Evolutionary conservation across 92 coral and sea anemone genomes (phyloP), one percentile per base, ranked within the genome.

Genomic region (Palythoa heliodiscus): DNA sequence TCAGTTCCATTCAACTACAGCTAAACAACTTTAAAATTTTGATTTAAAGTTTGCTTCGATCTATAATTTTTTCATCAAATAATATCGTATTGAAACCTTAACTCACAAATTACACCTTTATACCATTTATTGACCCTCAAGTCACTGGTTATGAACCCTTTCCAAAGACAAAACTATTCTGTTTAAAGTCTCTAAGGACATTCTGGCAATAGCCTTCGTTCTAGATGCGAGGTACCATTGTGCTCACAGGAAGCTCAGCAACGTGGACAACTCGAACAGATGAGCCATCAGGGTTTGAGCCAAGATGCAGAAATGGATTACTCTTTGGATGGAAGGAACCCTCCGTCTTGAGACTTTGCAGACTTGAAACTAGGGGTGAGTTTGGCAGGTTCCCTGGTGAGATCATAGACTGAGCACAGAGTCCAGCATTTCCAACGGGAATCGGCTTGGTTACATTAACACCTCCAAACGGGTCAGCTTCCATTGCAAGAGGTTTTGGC

Each of bases 261-360:
- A 80, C 84, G 14, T 80, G 84, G 47, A 80, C 84, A 80, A 80
- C 84, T 54, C 84, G 72, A 48, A 80, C 84, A 22, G 75, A 63
- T 50, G 84, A 80, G 24, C 84, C 84, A 67, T 80, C 73, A 40
- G 73, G 75, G 52, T 67, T 80, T 13, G 84, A 13, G 11, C 84
- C 84, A 80, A 80, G 73, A 10, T 80, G 37, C 84, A 80, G 53
- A 48, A 80, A 80, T 37, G 37, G 84, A 66, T 19, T 47, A 80
- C 13, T 60, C 74, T 80, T 80, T 15, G 61, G 24, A 52, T 80
- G 58, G 9, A 60, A 66, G 11, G 84, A 48, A 3, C 20, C 39
- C 19, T 24, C 84, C 12, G 53, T 67, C 84, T 66, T 80, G 10
- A 80, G 43, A 19, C 75, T 80, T 17, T 66, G 74, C n/a, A 80